A percentile compares a stretch with the other conserved stretches of the same genome.
Conservation (phyloP, 2,113 vertebrate species). For the Mormoops blainvillei region DNA sequence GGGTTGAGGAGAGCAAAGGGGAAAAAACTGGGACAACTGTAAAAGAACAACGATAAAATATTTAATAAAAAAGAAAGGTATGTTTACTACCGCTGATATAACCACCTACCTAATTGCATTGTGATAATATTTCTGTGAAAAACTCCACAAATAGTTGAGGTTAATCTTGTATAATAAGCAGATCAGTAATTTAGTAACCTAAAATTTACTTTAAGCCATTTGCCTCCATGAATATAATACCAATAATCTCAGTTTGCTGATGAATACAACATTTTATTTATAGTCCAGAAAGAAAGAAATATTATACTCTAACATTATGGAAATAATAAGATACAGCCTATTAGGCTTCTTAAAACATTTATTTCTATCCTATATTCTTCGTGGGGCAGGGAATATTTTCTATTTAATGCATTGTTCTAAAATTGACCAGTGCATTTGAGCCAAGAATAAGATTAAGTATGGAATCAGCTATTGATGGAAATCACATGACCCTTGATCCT, state of each 20-base stretch:
- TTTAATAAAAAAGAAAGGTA: no score
- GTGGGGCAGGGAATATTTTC: background rate
- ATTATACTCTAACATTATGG: background rate
- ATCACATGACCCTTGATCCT: background rate
- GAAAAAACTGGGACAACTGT: no score
- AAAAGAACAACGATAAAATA: no score
- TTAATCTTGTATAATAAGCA: background rate
- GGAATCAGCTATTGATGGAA: background rate
- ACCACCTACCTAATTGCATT: background rate
- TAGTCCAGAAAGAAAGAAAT: background rate
- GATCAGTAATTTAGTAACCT: background rate
- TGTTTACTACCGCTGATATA: background rate
- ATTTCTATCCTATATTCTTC: background rate
- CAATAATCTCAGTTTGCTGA: background rate
- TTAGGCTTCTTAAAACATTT: background rate
- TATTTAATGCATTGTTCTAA: background rate
- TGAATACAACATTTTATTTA: background rate
- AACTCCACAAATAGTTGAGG: background rate
- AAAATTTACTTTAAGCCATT: background rate
- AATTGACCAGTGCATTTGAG: background rate
- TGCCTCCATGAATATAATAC: background rate
- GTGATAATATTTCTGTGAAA: background rate
- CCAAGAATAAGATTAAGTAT: slow-evolving; percentile 33
- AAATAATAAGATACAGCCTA: background rate
- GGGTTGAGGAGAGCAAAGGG: no score